Evolutionary conservation across 2,888 invertebrate genomes (phyloP), one percentile per base, ranked within the genome.

Genomic region (Thera britannica): DNA sequence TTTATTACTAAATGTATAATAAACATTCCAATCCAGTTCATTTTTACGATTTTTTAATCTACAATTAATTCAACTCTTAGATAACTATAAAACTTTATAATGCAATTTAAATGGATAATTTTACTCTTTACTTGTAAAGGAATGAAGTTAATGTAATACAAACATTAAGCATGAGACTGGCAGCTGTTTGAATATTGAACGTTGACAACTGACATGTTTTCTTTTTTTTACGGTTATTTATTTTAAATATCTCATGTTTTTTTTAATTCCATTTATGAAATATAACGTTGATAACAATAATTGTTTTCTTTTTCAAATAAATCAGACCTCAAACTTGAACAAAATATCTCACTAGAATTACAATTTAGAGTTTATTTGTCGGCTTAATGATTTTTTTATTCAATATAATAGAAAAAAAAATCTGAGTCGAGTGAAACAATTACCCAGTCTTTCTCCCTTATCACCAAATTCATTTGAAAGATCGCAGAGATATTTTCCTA

Each of bases 1-100:
- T 61, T 71, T 72, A 73, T 72, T 72, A 72, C 76, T 68, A 58
- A 77, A 75, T 68, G 72, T 75, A 67, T 72, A 23, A 1, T 23
- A 23, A 23, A 69, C 72, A 66, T 69, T 71, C 68, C 71, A 75
- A 72, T 75, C 73, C 73, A 69, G 71, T 74, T 73, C 62, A n/a
- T 76, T 77, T 52, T 81, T 80, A 79, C 78, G 73, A 80, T 70
- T 70, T 75, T 81, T 81, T 75, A 80, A 79, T 79, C 72, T 59
- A 69, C 72, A 75, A 82, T 79, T 79, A 76, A 79, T 81, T 80
- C 76, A 76, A 68, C 65, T 77, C 71, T 69, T 67, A 65, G 67
- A 68, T 70, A 64, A 65, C 71, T 63, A 74, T 72, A 72, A 74
- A 74, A 72, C 54, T 71, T 72, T 67, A 73, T 74, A 70, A 72